phyloP scores from a whole-genome alignment of 2,888 invertebrate genomes.

The Trissolcus japonicus region DNA sequence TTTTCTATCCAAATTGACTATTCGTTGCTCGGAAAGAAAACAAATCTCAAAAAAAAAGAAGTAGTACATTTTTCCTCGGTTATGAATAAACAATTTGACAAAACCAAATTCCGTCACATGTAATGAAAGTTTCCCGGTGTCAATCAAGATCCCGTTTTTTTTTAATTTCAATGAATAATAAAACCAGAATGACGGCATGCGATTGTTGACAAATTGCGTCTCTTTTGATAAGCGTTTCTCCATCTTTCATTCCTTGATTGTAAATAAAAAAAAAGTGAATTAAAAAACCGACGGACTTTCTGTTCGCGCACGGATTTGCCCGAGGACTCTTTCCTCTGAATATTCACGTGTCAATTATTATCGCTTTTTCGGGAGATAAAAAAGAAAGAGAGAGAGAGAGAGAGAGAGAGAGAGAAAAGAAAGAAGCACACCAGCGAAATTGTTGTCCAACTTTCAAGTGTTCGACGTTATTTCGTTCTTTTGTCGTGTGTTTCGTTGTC shows the following conservation, averaged over 20 bases:
- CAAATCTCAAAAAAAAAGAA: too few relatives aligned
- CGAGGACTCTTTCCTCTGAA: constrained; percentile 40
- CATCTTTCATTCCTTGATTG: background rate
- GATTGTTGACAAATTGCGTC: too few relatives aligned
- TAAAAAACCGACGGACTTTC: constrained; percentile 1
- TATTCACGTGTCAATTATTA: constrained; percentile 50
- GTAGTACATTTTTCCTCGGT: constrained; percentile 34
- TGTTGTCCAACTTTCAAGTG: constrained; percentile 11
- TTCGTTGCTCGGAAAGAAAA: too few relatives aligned
- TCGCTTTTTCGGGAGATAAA: constrained; percentile 27
- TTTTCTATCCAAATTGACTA: too few relatives aligned
- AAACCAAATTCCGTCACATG: constrained; percentile 25
- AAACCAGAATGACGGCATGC: background rate
- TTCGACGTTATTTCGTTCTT: constrained; percentile 5
- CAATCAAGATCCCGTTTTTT: constrained; percentile 15
- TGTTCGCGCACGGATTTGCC: constrained; percentile 40
- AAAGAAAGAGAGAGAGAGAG: background rate
- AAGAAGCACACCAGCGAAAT: constrained; percentile 11
- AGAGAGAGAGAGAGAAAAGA: background rate
- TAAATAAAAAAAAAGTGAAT: background rate
- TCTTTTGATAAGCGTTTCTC: background rate
- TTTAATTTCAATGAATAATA: constrained; percentile 7
- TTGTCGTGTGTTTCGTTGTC: constrained; percentile 3
- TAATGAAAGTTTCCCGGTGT: constrained; percentile 24
- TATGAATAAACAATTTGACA: constrained; percentile 8